Evolutionary conservation across 2,113 vertebrate species (phyloP), one percentile per base, ranked within the genome.

Genomic region (Stegostoma tigrinum): DNA sequence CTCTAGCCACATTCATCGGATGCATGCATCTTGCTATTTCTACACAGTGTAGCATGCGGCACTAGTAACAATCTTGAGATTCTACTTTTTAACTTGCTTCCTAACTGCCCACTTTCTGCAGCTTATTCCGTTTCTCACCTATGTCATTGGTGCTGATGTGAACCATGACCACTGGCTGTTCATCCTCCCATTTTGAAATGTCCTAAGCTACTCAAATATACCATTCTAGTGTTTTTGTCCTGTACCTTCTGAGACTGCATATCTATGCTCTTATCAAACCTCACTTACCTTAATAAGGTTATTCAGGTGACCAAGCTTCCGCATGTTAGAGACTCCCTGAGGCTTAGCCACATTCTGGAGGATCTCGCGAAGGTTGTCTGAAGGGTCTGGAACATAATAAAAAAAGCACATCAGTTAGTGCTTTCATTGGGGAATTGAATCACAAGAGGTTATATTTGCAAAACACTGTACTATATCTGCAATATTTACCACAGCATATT

Each of bases 321-420:
- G 98, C 99, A 99, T 99, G 97, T 99, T 99, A 97, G 98, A 99
- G 96, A 99, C 99, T 2, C 99, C 99, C 96, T 99, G 99, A 7
- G 98, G 97, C 97, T 99, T 99, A 97, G 98, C 98, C 98, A 99
- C 99, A 98, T 99, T 99, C 97, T 99, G 99, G 75, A 99, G 98
- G 97, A 99, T 99, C 97, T 99, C 99, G 96, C 98, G 98, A 97
- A 99, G 98, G 96, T 99, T 99, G 97, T 99, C 99, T 96, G 98
- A 98, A 52, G 99, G 98, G 96, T 99, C 99, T 99, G 97, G 48
- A 97, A 97, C 90, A 97, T 96, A 97, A 70, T 30, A 96, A 95
- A 97, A 42, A 42, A 96, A 38, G n/a, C 8, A 42, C 3, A 3
- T 83, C 38, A 83, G 5, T 45, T 42, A 6, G 14, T 42, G 80